Evolutionary conservation across 1,140 invertebrate species (phyloP).

Genomic region (Eubasilissa regina): DNA sequence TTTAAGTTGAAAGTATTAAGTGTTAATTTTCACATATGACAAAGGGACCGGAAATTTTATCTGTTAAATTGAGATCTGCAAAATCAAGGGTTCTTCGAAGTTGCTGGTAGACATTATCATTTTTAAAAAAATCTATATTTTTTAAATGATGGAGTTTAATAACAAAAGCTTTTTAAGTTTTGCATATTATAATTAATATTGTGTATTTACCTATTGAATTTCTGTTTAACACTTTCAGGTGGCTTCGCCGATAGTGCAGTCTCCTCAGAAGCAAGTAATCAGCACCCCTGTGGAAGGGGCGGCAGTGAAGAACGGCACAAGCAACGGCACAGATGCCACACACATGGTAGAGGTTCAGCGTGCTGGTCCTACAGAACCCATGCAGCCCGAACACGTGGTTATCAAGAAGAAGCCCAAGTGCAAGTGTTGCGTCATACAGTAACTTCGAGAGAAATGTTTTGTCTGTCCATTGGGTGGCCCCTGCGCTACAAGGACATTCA

Average conservation of each 20-base stretch:
- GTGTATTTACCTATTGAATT: too few relatives aligned
- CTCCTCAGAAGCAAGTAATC: constrained; percentile 65
- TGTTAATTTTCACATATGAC: too few relatives aligned
- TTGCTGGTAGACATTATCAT: too few relatives aligned
- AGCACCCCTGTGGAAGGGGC: constrained; percentile 65
- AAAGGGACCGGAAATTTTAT: too few relatives aligned
- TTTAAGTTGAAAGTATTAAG: too few relatives aligned
- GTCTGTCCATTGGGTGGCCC: not conserved
- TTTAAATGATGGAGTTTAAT: too few relatives aligned
- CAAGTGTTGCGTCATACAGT: constrained; percentile 92
- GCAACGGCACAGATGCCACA: constrained; percentile 63
- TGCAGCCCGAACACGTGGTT: constrained; percentile 87
- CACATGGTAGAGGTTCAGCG: constrained; percentile 82
- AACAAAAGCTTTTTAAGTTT: too few relatives aligned
- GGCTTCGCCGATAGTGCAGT: constrained; percentile 62
- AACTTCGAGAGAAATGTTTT: constrained; percentile 64
- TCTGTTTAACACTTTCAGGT: constrained; percentile 61
- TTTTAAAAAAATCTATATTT: too few relatives aligned
- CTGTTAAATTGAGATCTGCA: too few relatives aligned
- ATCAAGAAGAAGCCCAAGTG: constrained; percentile 93
- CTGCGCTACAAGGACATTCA: not conserved
- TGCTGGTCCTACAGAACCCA: constrained; percentile 81
- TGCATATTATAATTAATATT: too few relatives aligned
- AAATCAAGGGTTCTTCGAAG: too few relatives aligned
- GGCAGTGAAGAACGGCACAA: constrained; percentile 66